Percentiles rank a stretch among this genome's conserved stretches.
phyloP scores from a whole-genome alignment of 2,888 invertebrate species.

The Archaeoteleia sp. region DNA sequence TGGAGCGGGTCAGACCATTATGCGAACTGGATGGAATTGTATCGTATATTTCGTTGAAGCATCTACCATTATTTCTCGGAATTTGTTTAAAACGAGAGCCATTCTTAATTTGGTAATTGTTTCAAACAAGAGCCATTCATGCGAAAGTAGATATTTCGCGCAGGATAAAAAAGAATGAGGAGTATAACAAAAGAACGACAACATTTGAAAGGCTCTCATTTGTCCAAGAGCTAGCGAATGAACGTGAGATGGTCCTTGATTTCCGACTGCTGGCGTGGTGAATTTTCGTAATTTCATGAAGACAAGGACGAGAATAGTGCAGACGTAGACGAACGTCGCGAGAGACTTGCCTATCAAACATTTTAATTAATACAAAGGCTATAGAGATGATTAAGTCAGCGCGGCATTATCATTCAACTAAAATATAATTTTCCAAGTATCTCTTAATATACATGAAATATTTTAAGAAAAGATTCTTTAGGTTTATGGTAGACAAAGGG shows the following conservation, averaged over 20 bases:
- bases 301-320: not conserved
- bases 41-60: too few species aligned
- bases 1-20: not conserved
- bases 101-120: slow-evolving; percentile 2
- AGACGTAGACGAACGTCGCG: too few species aligned
- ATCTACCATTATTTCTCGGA: not conserved
- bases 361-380: slow-evolving; percentile 60
- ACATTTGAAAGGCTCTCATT: slow-evolving; percentile 10
- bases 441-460: too few species aligned
- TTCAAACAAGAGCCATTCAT: not conserved
- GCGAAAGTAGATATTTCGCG: not conserved
- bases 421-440: too few species aligned
- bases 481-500: too few species aligned
- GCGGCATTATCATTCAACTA: not conserved
- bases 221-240: slow-evolving; percentile 14
- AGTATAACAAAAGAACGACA: not conserved
- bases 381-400: slow-evolving; percentile 52
- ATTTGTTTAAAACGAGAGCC: not conserved
- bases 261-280: not conserved
- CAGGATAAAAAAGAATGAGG: slow-evolving; percentile 1
- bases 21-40: too few species aligned
- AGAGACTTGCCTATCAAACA: slow-evolving; percentile 51
- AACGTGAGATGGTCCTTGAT: slow-evolving; percentile 21
- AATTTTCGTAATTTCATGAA: slow-evolving; percentile 23
- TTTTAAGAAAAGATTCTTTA: too few species aligned